Evolutionary conservation across 2,888 invertebrate species (phyloP).

Genomic region (Saturnia pavonia): DNA sequence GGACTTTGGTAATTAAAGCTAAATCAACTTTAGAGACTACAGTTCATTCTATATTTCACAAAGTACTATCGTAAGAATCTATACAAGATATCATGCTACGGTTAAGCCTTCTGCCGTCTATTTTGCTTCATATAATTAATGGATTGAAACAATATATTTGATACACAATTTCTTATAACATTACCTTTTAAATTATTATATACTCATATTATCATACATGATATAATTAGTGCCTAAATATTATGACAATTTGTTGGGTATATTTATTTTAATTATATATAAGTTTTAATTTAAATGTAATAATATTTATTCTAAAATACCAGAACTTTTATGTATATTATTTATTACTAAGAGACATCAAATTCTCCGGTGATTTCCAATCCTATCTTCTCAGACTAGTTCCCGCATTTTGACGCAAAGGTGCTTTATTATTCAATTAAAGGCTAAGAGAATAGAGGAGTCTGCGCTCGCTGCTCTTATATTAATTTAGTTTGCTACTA

Average conservation of each 20-base stretch:
- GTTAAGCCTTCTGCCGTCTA: too few species aligned
- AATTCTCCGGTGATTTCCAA: conserved; percentile 18
- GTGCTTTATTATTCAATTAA: conserved; percentile 42
- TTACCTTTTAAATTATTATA: not conserved
- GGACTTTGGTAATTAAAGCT: too few species aligned
- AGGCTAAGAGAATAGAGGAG: conserved; percentile 32
- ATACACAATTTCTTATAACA: not conserved
- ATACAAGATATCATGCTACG: too few species aligned
- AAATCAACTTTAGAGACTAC: too few species aligned
- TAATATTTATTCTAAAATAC: not conserved
- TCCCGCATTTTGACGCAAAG: conserved; percentile 14
- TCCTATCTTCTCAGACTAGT: conserved; percentile 19
- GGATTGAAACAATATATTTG: too few species aligned
- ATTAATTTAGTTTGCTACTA: conserved; percentile 38
- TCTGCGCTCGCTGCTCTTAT: conserved; percentile 35
- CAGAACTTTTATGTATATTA: conserved; percentile 5
- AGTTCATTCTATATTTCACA: too few species aligned
- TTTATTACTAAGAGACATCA: conserved; percentile 11
- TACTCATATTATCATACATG: not conserved
- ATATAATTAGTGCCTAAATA: not conserved
- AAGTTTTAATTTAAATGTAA: not conserved
- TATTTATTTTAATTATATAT: not conserved
- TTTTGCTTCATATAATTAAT: too few species aligned
- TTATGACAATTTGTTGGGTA: not conserved
- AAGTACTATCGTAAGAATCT: too few species aligned